Evolutionary conservation across 2,797 vertebrate species (phyloP).

Genomic region (Psittacula echo): DNA sequence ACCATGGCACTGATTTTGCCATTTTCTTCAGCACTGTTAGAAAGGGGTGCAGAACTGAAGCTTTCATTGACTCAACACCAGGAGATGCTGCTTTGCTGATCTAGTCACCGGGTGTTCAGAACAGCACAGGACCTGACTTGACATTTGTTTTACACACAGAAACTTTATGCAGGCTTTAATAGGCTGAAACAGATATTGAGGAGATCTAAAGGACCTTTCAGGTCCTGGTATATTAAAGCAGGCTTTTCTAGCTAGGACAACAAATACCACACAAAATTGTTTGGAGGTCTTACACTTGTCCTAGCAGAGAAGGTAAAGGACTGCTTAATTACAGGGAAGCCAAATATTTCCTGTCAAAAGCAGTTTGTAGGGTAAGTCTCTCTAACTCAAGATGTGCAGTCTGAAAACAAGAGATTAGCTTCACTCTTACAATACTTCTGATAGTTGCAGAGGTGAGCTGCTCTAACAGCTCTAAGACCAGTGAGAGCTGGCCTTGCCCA

Average conservation of each 20-base stretch:
- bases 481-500: not conserved
- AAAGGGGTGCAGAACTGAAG: not conserved
- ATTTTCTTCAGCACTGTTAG: not conserved
- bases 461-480: not conserved
- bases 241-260: not conserved
- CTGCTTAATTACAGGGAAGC: not conserved
- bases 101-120: not conserved
- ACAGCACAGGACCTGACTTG: not conserved
- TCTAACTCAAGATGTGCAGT: not conserved
- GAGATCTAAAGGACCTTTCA: not conserved
- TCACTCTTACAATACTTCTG: not conserved
- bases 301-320: not conserved
- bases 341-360: not conserved
- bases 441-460: not conserved
- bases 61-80: not conserved
- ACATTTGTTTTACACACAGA: not conserved
- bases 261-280: not conserved
- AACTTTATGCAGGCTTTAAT: not conserved
- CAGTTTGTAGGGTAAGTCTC: not conserved
- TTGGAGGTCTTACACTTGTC: not conserved
- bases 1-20: accelerated
- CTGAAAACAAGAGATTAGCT: not conserved
- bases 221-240: not conserved
- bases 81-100: not conserved
- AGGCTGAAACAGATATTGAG: not conserved